A percentile compares a stretch with the other conserved stretches of the same genome.
phyloP scores from a whole-genome alignment of 2,888 invertebrate species.

The Tetanocera ferruginea region DNA sequence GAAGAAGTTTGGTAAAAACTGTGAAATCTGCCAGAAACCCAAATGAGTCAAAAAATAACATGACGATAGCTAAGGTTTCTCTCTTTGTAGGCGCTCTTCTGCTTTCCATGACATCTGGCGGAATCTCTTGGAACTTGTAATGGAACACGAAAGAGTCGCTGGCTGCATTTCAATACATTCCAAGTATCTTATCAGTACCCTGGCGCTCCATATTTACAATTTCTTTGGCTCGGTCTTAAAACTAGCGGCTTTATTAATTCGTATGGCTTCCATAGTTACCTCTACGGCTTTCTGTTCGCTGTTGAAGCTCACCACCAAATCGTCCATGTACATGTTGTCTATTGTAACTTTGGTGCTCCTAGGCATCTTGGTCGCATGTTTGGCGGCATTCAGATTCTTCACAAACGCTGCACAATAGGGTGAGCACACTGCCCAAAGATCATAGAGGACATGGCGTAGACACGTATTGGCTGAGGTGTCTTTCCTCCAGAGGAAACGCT shows the following conservation, averaged over 20 bases:
- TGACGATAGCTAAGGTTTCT: too few relatives aligned
- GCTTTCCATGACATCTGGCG: constrained; percentile 41
- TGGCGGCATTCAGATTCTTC: too few relatives aligned
- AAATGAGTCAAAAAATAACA: constrained; percentile 46
- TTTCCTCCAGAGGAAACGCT: too few relatives aligned
- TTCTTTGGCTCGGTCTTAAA: constrained; percentile 31
- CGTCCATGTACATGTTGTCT: constrained; percentile 46
- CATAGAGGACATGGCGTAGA: too few relatives aligned
- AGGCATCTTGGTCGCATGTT: too few relatives aligned
- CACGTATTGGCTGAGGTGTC: too few relatives aligned
- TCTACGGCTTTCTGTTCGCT: constrained; percentile 54
- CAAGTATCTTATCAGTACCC: constrained; percentile 42
- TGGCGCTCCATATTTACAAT: constrained; percentile 2
- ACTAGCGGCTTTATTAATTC: constrained; percentile 29
- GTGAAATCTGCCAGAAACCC: constrained; percentile 51
- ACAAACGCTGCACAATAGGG: too few relatives aligned
- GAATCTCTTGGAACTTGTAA: constrained; percentile 39
- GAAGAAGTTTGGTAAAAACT: neutral
- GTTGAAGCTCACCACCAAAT: constrained; percentile 48
- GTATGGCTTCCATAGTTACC: neutral
- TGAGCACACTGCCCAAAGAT: too few relatives aligned
- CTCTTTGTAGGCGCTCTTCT: constrained; percentile 48
- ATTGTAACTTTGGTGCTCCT: constrained; percentile 41
- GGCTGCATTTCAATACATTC: constrained; percentile 27
- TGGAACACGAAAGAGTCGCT: constrained; percentile 1